A percentile compares a stretch with the other conserved stretches of the same genome.
Evolutionary conservation across 2,113 vertebrate species (phyloP).

Genomic region (human): GRCh38 chr3:127316501-127317000

Average conservation of each 20-base stretch:
- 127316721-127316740: neutral
- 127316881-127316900: neutral
- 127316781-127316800: neutral
- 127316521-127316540: neutral
- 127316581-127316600: neutral
- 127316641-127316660: neutral
- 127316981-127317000: neutral
- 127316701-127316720: neutral
- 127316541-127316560: neutral
- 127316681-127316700: neutral
- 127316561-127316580: neutral
- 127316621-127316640: neutral
- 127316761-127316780: neutral
- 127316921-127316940: neutral
- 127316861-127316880: neutral
- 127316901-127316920: neutral
- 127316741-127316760: neutral
- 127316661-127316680: neutral
- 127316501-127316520: neutral
- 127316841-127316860: neutral
- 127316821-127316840: neutral
- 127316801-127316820: accelerated
- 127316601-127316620: neutral
- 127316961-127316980: neutral
- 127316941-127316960: neutral